These are phyloP conservation scores for Melipona quadrifasciata DNA, from an alignment of 1,140 invertebrate genomes.

Conservation along the genomic window DNA sequence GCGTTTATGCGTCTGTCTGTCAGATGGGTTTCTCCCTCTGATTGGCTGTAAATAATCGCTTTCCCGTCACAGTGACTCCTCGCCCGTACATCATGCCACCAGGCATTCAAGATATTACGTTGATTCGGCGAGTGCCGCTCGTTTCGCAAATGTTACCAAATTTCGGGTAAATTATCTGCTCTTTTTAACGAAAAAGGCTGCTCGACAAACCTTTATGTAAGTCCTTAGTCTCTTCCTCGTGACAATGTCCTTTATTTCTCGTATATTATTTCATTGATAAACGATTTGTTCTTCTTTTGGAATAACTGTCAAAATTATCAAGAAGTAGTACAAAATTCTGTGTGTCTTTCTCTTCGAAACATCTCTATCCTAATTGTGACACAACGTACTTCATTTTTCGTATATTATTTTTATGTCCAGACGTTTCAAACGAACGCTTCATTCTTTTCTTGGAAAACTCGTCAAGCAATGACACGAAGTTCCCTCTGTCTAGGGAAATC, in stretches of 20 bases:
- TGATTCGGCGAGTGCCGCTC: slow-evolving; percentile 5
- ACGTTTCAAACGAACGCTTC: no score
- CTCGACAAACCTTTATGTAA: not conserved
- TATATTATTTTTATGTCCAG: no score
- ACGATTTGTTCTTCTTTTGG: no score
- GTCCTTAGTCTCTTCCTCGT: not conserved
- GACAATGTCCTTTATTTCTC: not conserved
- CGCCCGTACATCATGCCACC: slow-evolving; percentile 20
- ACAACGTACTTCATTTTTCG: no score
- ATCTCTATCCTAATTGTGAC: no score
- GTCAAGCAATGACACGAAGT: no score
- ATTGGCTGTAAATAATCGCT: slow-evolving; percentile 51
- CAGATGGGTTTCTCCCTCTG: slow-evolving; percentile 41
- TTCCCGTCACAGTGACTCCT: not conserved
- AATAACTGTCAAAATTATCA: no score
- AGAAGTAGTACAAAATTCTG: no score
- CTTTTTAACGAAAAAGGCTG: not conserved
- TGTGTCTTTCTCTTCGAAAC: no score
- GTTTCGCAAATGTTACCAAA: not conserved
- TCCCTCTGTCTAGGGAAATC: no score
- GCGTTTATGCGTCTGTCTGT: slow-evolving; percentile 38
- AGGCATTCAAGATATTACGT: slow-evolving; percentile 34
- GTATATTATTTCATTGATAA: not conserved
- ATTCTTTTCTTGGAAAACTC: no score
- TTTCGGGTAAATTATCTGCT: slow-evolving; percentile 5